Evolutionary conservation across 2,888 invertebrate genomes (phyloP), one percentile per base, ranked within the genome.

Genomic region (Harpagoxenus sublaevis): DNA sequence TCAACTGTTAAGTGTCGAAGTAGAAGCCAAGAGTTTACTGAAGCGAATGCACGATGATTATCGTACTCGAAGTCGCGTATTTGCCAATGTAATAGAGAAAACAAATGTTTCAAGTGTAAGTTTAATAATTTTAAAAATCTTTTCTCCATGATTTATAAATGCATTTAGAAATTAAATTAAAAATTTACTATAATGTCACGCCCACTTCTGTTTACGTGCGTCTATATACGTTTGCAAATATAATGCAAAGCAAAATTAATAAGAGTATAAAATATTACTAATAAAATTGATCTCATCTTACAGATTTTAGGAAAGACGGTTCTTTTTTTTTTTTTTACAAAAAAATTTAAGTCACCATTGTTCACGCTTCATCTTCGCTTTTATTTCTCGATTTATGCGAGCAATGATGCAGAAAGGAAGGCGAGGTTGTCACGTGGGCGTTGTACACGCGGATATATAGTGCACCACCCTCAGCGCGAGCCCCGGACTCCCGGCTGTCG

Each of bases 401-500:
- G 4, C 35, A 12, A 57, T 15, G 12, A 70, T 35, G 45, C 31
- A 35, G 4, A 9, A 79, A 60, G 35, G 2, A 31, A 70, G 31
- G 23, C 42, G 48, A 79, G 23, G 23, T 53, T 31, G 45, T 45
- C 66, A 85, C 63, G 62, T 60, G 63, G 42, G 35, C 48, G 62
- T 68, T 68, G 63, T 53, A 51, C 28, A 28, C 23, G 51, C 53
- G 42, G 42, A 15, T 42, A 83, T 68, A 42, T 55, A 66, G 18
- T 45, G 28, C 55, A 66, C 28, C 28, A 63, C 53, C 55, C 48
- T 62, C 51, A 28, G 39, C 23, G 45, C 48, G 12, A 35, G 45
- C 42, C 45, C 23, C 42, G 31, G 12, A 62, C 42, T 68, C 35
- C 77, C 84, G 73, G 63, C 74, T 84, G 81, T 55, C 81, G 63